Evolutionary conservation across 2,888 invertebrate species (phyloP).

Genomic region (Drosophila anomelani): DNA sequence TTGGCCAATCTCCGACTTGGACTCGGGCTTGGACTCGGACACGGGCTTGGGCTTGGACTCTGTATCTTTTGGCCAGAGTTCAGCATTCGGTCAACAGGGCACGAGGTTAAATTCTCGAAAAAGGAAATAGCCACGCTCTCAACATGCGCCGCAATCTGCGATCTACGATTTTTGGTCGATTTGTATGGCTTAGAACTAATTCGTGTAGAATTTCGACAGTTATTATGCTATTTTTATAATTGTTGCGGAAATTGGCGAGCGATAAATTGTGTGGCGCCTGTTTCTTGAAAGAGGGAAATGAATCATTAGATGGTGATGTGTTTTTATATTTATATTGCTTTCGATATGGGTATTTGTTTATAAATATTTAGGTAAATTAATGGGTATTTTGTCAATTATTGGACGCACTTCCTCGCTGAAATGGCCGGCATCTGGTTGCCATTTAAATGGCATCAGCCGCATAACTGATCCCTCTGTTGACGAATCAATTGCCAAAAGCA

Average conservation of each 20-base stretch:
- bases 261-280: constrained; percentile 26
- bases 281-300: constrained; percentile 23
- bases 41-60: not conserved
- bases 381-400: not conserved
- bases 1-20: constrained; percentile 15
- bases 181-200: constrained; percentile 37
- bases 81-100: constrained; percentile 77
- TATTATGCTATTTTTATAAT: constrained; percentile 35
- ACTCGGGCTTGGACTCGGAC: not conserved
- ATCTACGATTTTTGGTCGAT: constrained; percentile 14
- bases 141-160: constrained; percentile 23
- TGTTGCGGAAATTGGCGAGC: constrained; percentile 44
- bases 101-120: constrained; percentile 69
- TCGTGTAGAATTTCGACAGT: constrained; percentile 9
- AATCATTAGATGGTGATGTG: constrained; percentile 22
- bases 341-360: not conserved
- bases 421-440: constrained; percentile 40
- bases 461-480: constrained; percentile 34
- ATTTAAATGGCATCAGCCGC: constrained; percentile 41
- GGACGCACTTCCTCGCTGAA: constrained; percentile 28
- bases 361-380: no score
- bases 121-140: constrained; percentile 63
- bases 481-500: constrained; percentile 62
- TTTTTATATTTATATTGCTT: not conserved
- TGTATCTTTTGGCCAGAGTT: constrained; percentile 44